These are phyloP conservation scores for Balearica regulorum DNA, from an alignment of 2,797 vertebrate genomes.

Conservation along the genomic window DNA sequence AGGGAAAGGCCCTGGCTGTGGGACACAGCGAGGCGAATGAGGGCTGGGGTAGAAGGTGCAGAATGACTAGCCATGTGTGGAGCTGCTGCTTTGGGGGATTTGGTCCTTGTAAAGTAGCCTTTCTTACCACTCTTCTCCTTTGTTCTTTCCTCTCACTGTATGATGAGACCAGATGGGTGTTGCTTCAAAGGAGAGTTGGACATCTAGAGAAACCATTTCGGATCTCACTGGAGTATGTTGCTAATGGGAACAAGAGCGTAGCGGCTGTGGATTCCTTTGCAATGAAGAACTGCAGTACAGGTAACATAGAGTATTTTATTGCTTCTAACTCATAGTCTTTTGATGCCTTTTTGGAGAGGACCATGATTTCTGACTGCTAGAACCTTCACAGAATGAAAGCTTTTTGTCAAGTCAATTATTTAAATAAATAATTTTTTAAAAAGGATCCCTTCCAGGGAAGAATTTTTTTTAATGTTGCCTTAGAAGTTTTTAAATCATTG, in stretches of 20 bases:
- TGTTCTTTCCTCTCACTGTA: constrained; percentile 39
- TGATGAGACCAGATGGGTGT: constrained; percentile 72
- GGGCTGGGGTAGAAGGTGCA: background rate
- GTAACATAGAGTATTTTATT: constrained; percentile 41
- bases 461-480: background rate
- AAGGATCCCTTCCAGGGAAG: background rate
- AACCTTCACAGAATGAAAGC: background rate
- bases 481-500: background rate
- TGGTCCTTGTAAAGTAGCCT: background rate
- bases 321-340: background rate
- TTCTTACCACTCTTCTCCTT: constrained; percentile 59
- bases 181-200: constrained; percentile 74
- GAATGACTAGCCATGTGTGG: background rate
- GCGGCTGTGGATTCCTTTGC: constrained; percentile 77
- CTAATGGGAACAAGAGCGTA: constrained; percentile 64
- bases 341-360: background rate
- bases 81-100: background rate
- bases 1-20: background rate
- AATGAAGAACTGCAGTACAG: constrained; percentile 79
- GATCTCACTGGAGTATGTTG: constrained; percentile 75
- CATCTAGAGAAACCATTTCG: constrained; percentile 75
- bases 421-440: background rate
- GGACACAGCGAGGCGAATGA: background rate
- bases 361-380: background rate
- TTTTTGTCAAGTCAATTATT: background rate